Evolutionary conservation across 2,888 invertebrate genomes (phyloP), one percentile per base, ranked within the genome.

Genomic region (Gasteruption jaculator): DNA sequence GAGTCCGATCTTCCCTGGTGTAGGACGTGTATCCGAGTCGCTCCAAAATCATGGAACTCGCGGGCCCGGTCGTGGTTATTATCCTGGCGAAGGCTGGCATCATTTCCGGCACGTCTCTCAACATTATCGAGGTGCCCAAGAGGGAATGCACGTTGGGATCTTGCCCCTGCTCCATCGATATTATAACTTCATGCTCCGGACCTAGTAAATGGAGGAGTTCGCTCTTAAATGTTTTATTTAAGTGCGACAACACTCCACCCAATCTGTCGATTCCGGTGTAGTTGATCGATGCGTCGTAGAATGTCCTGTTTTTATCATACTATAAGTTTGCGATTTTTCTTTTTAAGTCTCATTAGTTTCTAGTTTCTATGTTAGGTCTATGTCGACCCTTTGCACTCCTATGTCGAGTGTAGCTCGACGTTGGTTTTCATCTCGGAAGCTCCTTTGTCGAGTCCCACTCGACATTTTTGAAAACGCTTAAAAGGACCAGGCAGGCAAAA

Each of bases 191-290:
- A 49, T 79, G 78, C 45, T 78, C 76, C 25, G 75, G 72, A 3
- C 80, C 80, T 30, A 80, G 62, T 2, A 74, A 72, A 14, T 65
- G 64, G 7, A 76, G 56, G 10, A 82, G 64, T 50, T 82, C 81
- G 10, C 52, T 59, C 69, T 76, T 71, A 53, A 78, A 72, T 2
- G 77, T 77, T 57, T 83, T 78, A 26, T 81, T 80, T 1, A 86
- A 68, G 57, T 84, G 82, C 0, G 83, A 82, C 29, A 82, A 65
- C 0, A 85, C 77, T 4, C 86, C 86, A 3, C 85, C 86, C 33
- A 85, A 73, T 36, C 85, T 74, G 56, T 84, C 83, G 4, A 82
- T 79, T 42, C 82, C 82, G 58, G 77, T 77, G 58, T 82, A 84
- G 55, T 81, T 80, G 29, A 85, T 71, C 25, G 79, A 78, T 3